These are phyloP conservation scores for Cryptus armator DNA, from an alignment of 2,888 invertebrate genomes.

Conservation along the genomic window DNA sequence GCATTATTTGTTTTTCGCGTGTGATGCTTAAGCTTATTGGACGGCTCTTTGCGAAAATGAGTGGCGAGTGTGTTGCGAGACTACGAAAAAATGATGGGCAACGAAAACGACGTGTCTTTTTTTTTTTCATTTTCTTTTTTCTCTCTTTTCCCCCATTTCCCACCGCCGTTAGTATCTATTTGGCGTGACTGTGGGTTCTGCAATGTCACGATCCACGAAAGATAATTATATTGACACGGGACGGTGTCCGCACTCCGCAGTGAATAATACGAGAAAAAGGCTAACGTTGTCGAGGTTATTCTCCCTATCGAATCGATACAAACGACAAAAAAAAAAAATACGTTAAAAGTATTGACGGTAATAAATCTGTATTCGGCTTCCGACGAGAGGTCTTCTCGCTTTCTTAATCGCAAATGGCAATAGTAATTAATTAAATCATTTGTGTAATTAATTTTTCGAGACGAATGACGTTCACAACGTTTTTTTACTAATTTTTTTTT, in stretches of 20 bases:
- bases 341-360: too few species aligned
- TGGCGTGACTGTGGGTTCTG: conserved; percentile 56
- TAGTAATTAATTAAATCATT: not conserved
- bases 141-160: not conserved
- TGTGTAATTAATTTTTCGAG: not conserved
- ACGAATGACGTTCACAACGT: too few species aligned
- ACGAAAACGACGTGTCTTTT: not conserved
- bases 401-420: not conserved
- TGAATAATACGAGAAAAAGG: conserved; percentile 23
- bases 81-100: conserved; percentile 41
- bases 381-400: not conserved
- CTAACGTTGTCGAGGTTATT: not conserved
- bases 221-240: conserved; percentile 62
- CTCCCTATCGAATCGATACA: conserved; percentile 40
- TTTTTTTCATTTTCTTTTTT: not conserved
- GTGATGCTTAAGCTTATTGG: not conserved
- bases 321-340: not conserved
- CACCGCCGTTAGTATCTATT: not conserved
- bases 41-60: not conserved
- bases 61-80: not conserved
- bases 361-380: not conserved
- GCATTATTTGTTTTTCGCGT: conserved; percentile 8
- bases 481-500: too few species aligned
- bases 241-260: conserved; percentile 7
- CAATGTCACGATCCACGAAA: conserved; percentile 63